A percentile compares a stretch with the other conserved stretches of the same genome.
phyloP scores from a whole-genome alignment of 2,888 invertebrate species.

The Lochmaea capreae region DNA sequence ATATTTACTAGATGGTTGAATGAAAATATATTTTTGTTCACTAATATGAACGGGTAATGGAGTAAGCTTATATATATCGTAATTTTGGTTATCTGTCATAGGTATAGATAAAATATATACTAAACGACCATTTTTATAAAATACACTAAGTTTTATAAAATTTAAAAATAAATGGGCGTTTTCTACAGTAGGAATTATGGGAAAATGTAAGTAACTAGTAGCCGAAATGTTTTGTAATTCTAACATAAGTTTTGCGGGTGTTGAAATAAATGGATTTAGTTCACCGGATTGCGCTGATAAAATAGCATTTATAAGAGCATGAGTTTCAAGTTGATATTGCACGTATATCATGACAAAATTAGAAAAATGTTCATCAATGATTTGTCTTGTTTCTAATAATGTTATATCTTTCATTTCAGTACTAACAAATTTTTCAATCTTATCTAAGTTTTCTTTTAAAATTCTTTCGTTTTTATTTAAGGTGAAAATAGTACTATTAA shows the following conservation, averaged over 20 bases:
- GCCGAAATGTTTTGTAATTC: constrained; percentile 19
- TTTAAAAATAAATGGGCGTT: constrained; percentile 24
- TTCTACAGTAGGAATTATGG: constrained; percentile 29
- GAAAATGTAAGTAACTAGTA: constrained; percentile 20
- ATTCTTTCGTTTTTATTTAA: constrained; percentile 37
- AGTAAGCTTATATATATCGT: constrained; percentile 34
- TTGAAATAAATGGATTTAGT: constrained; percentile 32
- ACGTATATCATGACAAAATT: too few relatives aligned
- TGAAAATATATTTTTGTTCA: constrained; percentile 25
- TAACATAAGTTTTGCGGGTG: constrained; percentile 34
- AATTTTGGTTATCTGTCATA: constrained; percentile 1
- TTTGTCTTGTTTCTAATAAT: constrained; percentile 16
- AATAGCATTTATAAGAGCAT: too few relatives aligned
- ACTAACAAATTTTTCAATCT: constrained; percentile 17
- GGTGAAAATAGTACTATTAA: constrained; percentile 33
- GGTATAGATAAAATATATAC: too few relatives aligned
- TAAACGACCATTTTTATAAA: neutral
- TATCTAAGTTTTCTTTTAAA: constrained; percentile 28
- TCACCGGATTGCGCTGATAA: too few relatives aligned
- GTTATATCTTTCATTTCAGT: constrained; percentile 11
- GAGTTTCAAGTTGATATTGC: too few relatives aligned
- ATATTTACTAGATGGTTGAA: constrained; percentile 8
- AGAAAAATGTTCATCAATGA: too few relatives aligned
- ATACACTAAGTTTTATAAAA: too few relatives aligned
- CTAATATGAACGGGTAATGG: constrained; percentile 24